Conservation (phyloP, 2,888 invertebrate genomes). For the Antheraea yamamai region DNA sequence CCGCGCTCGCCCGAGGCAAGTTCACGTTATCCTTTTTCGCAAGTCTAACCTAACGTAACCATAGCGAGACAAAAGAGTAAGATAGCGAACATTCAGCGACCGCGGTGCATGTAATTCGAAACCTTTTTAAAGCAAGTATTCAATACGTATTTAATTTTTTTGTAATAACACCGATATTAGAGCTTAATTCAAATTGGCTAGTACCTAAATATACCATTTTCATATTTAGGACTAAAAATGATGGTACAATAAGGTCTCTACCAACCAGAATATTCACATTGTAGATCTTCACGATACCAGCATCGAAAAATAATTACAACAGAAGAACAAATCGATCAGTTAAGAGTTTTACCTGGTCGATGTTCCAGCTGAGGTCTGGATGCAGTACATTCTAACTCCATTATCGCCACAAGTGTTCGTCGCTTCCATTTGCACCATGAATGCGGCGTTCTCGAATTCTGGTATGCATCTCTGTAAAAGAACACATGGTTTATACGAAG, state of each 20-base stretch:
- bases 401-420: slow-evolving; percentile 97
- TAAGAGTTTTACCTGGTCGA: slow-evolving; percentile 72
- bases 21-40: too few species aligned
- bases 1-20: too few species aligned
- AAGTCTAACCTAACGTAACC: too few species aligned
- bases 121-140: too few species aligned
- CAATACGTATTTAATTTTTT: too few species aligned
- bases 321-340: not conserved
- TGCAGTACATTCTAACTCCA: slow-evolving; percentile 91
- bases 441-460: slow-evolving; percentile 98
- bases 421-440: slow-evolving; percentile 92
- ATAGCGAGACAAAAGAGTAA: too few species aligned
- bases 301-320: not conserved
- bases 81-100: too few species aligned
- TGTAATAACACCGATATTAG: too few species aligned
- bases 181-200: too few species aligned
- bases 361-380: slow-evolving; percentile 90
- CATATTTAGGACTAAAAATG: too few species aligned
- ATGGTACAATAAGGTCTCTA: not conserved
- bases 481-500: not conserved
- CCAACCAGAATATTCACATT: not conserved
- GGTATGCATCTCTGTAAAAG: slow-evolving; percentile 93
- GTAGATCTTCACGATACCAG: not conserved
- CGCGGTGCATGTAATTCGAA: too few species aligned
- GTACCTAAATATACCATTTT: too few species aligned